phyloP scores from a whole-genome alignment of 2,888 invertebrate species.

The Oasisia sp. region DNA sequence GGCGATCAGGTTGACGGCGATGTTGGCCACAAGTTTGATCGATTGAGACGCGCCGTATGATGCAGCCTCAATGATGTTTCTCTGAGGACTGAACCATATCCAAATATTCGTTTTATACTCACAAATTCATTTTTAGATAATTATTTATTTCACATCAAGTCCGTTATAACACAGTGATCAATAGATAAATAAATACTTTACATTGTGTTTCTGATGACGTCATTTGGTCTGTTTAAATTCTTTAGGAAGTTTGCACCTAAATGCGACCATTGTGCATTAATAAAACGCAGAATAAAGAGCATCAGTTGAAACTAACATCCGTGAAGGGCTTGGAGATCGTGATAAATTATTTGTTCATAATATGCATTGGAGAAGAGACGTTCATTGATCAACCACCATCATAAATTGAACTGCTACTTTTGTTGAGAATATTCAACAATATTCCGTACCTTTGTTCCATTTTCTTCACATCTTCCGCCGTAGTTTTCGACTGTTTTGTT shows the following conservation, averaged over 20 bases:
- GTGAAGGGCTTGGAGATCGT: neutral
- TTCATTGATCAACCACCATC: neutral
- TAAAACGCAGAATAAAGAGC: neutral
- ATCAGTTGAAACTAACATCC: neutral
- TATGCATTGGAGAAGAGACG: neutral
- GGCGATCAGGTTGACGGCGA: conserved; percentile 90
- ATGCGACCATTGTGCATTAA: neutral
- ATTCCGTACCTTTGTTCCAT: conserved; percentile 29
- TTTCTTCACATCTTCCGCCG: conserved; percentile 26
- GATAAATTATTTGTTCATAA: neutral
- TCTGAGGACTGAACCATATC: conserved; percentile 74
- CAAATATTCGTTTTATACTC: neutral
- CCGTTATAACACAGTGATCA: too few relatives aligned
- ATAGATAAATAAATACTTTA: too few relatives aligned
- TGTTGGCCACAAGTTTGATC: conserved; percentile 83
- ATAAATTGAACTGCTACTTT: neutral
- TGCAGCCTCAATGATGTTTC: conserved; percentile 89
- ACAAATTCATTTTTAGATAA: neutral
- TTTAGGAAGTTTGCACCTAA: too few relatives aligned
- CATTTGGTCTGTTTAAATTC: too few relatives aligned
- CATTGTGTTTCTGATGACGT: too few relatives aligned
- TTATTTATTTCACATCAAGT: too few relatives aligned
- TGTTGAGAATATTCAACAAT: neutral
- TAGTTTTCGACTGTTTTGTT: conserved; percentile 39
- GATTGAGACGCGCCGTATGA: conserved; percentile 87